Conservation (phyloP, 2,113 vertebrate species). For the Podarcis cretensis region DNA sequence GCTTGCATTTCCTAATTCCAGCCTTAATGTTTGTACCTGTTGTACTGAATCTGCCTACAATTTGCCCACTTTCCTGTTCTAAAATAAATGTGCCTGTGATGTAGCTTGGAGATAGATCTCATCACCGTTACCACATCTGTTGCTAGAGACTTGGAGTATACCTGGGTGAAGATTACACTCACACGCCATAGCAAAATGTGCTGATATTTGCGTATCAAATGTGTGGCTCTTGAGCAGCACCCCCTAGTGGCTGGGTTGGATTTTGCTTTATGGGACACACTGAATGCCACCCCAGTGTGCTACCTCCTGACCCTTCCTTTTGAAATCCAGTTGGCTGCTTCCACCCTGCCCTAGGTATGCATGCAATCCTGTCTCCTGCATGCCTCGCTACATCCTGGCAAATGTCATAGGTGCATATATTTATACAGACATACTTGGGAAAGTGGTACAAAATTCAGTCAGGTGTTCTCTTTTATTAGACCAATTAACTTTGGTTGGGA, state of each 20-base stretch:
- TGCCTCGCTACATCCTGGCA: background rate
- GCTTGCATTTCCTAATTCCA: background rate
- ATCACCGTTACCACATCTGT: background rate
- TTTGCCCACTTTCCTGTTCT: background rate
- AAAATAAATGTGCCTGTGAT: background rate
- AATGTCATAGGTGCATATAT: conserved; percentile 2
- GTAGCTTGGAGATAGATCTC: background rate
- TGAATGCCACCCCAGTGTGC: background rate
- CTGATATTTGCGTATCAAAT: background rate
- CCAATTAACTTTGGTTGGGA: background rate
- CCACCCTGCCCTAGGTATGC: background rate
- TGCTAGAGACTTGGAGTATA: background rate
- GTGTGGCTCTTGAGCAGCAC: background rate
- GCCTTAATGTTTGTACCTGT: background rate
- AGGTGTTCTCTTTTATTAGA: conserved; percentile 13
- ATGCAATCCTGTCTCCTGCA: background rate
- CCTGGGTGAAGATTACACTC: background rate
- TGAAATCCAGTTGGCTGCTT: background rate
- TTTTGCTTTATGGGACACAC: background rate
- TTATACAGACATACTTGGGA: background rate
- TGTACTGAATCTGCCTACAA: background rate
- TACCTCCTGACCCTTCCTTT: background rate
- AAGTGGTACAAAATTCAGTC: background rate
- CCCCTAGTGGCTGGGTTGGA: background rate
- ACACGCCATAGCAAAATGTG: background rate